A percentile compares a stretch with the other conserved stretches of the same genome.
Evolutionary conservation across 2,113 vertebrate genomes (phyloP).

Genomic region (Hydropotes inermis): DNA sequence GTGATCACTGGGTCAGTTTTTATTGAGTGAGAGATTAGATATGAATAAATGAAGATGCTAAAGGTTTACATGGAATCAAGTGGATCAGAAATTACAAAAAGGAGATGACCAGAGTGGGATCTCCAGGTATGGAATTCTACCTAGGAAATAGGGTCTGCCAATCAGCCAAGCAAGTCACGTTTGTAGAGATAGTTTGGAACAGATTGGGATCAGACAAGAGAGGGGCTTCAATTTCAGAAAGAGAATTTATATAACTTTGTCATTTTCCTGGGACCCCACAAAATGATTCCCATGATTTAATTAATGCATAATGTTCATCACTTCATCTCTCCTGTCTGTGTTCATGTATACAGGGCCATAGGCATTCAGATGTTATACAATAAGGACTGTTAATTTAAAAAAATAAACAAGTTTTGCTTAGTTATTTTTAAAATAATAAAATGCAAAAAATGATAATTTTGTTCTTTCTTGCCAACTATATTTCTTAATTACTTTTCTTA

Average conservation of each 20-base stretch:
- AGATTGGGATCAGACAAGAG: not conserved
- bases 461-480: not conserved
- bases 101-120: not conserved
- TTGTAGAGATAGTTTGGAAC: not conserved
- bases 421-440: not conserved
- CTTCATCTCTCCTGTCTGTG: not conserved
- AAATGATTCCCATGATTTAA: not conserved
- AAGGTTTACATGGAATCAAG: not conserved
- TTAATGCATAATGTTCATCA: too few relatives aligned
- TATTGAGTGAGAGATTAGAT: not conserved
- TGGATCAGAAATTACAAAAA: not conserved
- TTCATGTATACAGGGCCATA: not conserved
- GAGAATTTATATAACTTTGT: not conserved
- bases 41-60: not conserved
- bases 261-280: not conserved
- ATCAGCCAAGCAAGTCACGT: not conserved
- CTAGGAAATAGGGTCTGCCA: not conserved
- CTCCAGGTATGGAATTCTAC: not conserved
- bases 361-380: not conserved
- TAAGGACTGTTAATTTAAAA: not conserved
- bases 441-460: not conserved
- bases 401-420: not conserved
- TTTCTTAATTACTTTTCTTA: not conserved
- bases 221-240: not conserved
- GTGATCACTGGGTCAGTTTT: not conserved